Percentiles rank a stretch among this genome's conserved stretches.
These are phyloP conservation scores for Sminthopsis crassicaudata DNA, from an alignment of 2,113 vertebrate genomes.

Conservation along the genomic window DNA sequence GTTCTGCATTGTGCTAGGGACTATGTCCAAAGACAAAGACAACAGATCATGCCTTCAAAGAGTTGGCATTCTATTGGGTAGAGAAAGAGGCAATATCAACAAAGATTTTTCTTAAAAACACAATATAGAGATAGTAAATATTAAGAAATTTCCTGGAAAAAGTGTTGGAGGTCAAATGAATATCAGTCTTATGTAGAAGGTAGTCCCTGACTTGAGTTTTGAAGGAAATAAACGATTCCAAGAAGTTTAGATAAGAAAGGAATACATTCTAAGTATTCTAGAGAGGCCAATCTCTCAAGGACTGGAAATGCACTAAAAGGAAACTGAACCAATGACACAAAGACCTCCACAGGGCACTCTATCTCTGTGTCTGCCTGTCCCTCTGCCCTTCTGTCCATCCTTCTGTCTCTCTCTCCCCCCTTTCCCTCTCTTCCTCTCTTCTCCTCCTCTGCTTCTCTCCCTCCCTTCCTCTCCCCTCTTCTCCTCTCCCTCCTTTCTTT, in stretches of 20 bases:
- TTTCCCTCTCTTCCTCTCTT: no score
- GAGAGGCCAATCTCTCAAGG: neutral
- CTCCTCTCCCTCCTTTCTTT: rapidly evolving
- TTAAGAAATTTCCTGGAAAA: neutral
- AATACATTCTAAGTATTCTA: neutral
- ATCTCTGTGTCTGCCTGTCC: no score
- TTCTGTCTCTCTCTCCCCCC: no score
- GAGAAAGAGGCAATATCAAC: neutral
- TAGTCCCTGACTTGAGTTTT: neutral
- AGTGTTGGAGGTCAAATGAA: neutral
- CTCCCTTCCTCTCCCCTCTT: no score
- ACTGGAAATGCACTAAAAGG: neutral
- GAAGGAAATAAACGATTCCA: neutral
- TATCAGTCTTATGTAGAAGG: neutral
- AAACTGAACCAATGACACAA: neutral
- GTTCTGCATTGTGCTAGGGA: neutral
- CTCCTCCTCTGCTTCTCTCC: no score
- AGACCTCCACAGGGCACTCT: neutral
- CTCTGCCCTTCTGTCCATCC: no score
- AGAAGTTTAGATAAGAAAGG: neutral
- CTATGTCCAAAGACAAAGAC: neutral
- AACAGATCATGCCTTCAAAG: neutral
- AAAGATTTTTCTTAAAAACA: neutral
- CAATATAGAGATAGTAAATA: neutral
- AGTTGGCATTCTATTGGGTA: neutral